Conservation (phyloP, 1,140 invertebrate species). For the Asbolus verrucosus region DNA sequence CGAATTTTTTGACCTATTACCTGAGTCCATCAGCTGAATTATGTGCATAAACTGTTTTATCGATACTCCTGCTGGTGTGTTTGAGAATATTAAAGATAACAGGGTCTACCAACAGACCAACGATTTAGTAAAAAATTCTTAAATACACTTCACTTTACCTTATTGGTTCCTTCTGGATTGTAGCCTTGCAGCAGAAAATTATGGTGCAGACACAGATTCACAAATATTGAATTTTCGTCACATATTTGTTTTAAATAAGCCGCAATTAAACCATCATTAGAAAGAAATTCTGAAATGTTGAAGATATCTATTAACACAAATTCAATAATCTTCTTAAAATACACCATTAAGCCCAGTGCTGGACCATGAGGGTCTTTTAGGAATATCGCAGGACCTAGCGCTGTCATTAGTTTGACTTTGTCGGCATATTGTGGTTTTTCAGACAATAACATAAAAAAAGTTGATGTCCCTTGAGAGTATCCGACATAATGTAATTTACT, state of each 20-base stretch:
- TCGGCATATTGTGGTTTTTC: slow-evolving; percentile 68
- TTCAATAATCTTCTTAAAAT: slow-evolving; percentile 27
- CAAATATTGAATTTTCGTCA: slow-evolving; percentile 31
- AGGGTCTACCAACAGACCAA: slow-evolving; percentile 43
- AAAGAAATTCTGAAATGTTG: slow-evolving; percentile 12
- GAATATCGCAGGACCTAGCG: slow-evolving; percentile 72
- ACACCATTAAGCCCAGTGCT: slow-evolving; percentile 1
- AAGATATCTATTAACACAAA: slow-evolving; percentile 34
- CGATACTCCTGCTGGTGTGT: slow-evolving; percentile 45
- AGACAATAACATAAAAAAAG: slow-evolving; percentile 69
- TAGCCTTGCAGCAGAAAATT: slow-evolving; percentile 46
- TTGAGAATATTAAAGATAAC: slow-evolving; percentile 37
- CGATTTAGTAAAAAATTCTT: not conserved
- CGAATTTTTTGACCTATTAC: no score
- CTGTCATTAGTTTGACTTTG: slow-evolving; percentile 69
- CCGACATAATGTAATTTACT: slow-evolving; percentile 69
- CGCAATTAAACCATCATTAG: not conserved
- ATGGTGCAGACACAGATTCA: slow-evolving; percentile 34
- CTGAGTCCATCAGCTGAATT: slow-evolving; percentile 47
- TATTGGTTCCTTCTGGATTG: slow-evolving; percentile 21
- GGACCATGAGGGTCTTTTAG: slow-evolving; percentile 53
- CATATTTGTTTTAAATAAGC: slow-evolving; percentile 13
- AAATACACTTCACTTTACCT: slow-evolving; percentile 24
- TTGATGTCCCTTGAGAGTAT: slow-evolving; percentile 72
- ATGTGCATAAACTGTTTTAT: slow-evolving; percentile 46